Evolutionary conservation across 2,888 invertebrate genomes (phyloP).

Genomic region (Neria commutata): DNA sequence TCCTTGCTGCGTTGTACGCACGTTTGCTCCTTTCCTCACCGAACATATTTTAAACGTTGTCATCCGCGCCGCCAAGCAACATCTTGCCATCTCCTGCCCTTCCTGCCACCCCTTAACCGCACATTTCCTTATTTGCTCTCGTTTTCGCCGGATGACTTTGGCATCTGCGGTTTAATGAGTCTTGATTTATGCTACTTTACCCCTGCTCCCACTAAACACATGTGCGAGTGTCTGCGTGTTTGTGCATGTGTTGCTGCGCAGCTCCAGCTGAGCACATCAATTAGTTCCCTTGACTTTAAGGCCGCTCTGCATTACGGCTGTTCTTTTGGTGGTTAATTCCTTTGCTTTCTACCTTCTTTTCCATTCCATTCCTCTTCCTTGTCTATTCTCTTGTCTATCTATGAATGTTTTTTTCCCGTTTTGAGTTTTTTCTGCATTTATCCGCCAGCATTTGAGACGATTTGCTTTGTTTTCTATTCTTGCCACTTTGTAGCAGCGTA

Average conservation of each 20-base stretch:
- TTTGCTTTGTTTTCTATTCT: no score
- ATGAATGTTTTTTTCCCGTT: background rate
- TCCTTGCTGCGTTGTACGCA: background rate
- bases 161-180: conserved; percentile 48
- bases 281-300: background rate
- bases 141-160: conserved; percentile 27
- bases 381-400: background rate
- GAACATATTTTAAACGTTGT: conserved; percentile 36
- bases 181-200: conserved; percentile 51
- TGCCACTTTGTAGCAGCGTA: no score
- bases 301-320: background rate
- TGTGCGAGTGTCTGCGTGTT: background rate
- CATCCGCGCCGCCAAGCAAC: no score
- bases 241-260: background rate
- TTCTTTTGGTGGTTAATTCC: background rate
- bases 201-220: background rate
- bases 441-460: no score
- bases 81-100: no score
- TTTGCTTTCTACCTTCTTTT: background rate
- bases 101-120: background rate
- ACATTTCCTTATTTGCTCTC: conserved; percentile 16
- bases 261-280: background rate
- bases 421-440: background rate
- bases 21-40: conserved; percentile 5
- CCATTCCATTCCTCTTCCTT: background rate